Percentiles rank a stretch among this genome's conserved stretches.
These are phyloP conservation scores for Psittacula cyanocephala DNA, from an alignment of 2,113 vertebrate species.

Conservation along the genomic window DNA sequence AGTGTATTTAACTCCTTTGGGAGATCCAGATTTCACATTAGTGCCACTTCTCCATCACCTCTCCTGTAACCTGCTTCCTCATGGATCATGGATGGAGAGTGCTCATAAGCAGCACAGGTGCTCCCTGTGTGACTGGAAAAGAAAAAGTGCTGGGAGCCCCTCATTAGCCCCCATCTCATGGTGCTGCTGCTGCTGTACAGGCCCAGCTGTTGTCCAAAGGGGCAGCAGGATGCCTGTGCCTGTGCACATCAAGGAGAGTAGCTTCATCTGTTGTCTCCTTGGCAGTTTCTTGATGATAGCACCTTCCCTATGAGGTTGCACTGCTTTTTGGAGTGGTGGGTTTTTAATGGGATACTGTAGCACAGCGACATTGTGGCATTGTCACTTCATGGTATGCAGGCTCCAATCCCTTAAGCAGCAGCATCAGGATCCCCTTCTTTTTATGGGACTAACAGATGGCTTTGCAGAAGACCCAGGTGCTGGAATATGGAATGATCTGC, in stretches of 20 bases:
- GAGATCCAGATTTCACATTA: not conserved
- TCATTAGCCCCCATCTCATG: fast-evolving
- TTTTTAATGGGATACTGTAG: not conserved
- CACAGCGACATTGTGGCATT: not conserved
- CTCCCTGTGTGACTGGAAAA: not conserved
- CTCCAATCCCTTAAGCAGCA: not conserved
- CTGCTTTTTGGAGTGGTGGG: not conserved
- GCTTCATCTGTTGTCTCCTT: not conserved
- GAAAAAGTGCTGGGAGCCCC: not conserved
- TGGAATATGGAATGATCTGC: not conserved
- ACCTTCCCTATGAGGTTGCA: not conserved
- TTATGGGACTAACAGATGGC: not conserved
- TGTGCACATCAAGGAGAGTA: not conserved
- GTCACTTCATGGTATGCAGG: not conserved
- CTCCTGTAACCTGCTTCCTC: not conserved
- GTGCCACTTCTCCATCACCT: not conserved
- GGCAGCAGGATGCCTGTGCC: not conserved
- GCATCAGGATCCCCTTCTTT: not conserved
- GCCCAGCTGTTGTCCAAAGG: not conserved
- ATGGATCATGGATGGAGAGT: not conserved
- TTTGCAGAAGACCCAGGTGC: not conserved
- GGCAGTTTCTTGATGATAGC: not conserved
- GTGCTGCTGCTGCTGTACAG: fast-evolving
- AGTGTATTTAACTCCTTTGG: not conserved
- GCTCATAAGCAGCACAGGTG: not conserved